A percentile compares a stretch with the other conserved stretches of the same genome.
phyloP scores from a whole-genome alignment of 2,797 vertebrate genomes.

The Pachyuromys duprasi region DNA sequence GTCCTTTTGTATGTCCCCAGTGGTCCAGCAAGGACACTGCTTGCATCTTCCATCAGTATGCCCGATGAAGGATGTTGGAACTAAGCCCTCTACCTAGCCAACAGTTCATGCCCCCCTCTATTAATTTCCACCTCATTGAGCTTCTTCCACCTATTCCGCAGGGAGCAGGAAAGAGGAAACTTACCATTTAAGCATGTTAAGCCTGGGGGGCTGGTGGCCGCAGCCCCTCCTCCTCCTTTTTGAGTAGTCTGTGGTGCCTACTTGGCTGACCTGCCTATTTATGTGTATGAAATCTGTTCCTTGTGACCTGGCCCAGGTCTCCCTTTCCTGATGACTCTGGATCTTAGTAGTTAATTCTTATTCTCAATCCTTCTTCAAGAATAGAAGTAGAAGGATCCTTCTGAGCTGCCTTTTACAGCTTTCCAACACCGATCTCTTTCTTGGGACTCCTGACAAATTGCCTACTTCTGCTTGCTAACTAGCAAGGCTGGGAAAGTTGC shows the following conservation, averaged over 20 bases:
- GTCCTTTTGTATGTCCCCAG: neutral
- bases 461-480: neutral
- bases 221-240: neutral
- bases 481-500: neutral
- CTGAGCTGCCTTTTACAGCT: neutral
- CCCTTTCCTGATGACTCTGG: neutral
- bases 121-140: neutral
- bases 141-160: neutral
- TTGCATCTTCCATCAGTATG: neutral
- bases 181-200: neutral
- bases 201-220: neutral
- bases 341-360: neutral
- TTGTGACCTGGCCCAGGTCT: neutral
- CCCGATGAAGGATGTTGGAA: neutral
- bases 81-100: neutral
- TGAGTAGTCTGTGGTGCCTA: no score
- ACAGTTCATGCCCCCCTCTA: neutral
- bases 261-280: neutral
- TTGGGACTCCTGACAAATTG: neutral
- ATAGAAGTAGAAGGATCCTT: neutral
- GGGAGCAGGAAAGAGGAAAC: neutral
- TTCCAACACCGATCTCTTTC: neutral
- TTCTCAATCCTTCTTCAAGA: conserved; percentile 12
- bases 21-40: neutral
- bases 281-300: neutral